phyloP scores from a whole-genome alignment of 2,113 vertebrate genomes.

The Pyxicephalus adspersus region DNA sequence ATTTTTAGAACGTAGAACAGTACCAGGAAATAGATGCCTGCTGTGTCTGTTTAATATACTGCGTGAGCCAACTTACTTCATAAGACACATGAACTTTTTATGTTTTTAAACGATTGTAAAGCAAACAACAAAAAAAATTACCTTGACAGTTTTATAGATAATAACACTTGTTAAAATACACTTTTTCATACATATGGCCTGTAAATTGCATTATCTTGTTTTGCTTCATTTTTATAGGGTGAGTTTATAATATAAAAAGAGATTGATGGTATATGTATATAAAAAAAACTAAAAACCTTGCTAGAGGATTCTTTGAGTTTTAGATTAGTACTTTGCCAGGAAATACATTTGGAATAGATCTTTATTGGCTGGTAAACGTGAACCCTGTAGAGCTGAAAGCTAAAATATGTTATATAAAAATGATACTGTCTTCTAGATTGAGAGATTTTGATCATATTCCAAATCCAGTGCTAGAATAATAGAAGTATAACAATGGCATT shows the following conservation, averaged over 20 bases:
- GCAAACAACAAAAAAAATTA: neutral
- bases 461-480: too few species aligned
- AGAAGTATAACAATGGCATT: too few species aligned
- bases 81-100: slow-evolving; percentile 7
- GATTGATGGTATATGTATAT: neutral
- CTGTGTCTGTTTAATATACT: slow-evolving; percentile 18
- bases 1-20: neutral
- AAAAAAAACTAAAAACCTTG: neutral
- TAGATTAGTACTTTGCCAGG: neutral
- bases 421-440: neutral
- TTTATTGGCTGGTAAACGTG: neutral
- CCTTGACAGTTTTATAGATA: slow-evolving; percentile 25
- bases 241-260: slow-evolving; percentile 8
- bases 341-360: slow-evolving; percentile 9
- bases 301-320: neutral
- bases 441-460: too few species aligned
- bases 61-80: neutral
- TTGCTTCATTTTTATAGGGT: slow-evolving; percentile 10
- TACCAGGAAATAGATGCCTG: slow-evolving; percentile 14
- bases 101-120: slow-evolving; percentile 25
- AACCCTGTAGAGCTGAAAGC: slow-evolving; percentile 19
- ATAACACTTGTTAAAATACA: slow-evolving; percentile 8
- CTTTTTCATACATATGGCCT: neutral
- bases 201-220: slow-evolving; percentile 9
- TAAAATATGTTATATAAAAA: slow-evolving; percentile 9